A percentile compares a stretch with the other conserved stretches of the same genome.
Evolutionary conservation across 1,140 invertebrate species (phyloP).

Genomic region (Drosophila jambulina): DNA sequence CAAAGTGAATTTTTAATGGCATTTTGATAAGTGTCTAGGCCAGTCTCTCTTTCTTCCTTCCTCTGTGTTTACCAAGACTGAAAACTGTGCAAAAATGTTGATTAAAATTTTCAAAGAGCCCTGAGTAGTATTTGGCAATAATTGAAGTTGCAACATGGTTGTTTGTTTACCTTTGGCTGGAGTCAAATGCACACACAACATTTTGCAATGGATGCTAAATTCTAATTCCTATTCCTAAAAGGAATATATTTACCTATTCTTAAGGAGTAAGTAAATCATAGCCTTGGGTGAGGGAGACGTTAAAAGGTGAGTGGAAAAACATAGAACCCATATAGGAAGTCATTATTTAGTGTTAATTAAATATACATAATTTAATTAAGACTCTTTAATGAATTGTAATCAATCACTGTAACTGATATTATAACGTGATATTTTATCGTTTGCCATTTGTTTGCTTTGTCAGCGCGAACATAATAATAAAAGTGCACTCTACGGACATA

Average conservation of each 20-base stretch:
- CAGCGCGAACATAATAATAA: slow-evolving; percentile 3
- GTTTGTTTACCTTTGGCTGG: slow-evolving; percentile 15
- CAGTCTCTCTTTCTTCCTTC: slow-evolving; percentile 10
- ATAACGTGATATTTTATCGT: neutral
- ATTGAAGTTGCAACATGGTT: slow-evolving; percentile 18
- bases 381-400: neutral
- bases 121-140: neutral
- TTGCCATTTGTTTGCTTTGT: neutral
- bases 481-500: slow-evolving; percentile 6
- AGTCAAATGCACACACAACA: slow-evolving; percentile 1
- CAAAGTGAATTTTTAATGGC: slow-evolving; percentile 78
- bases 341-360: too few relatives aligned
- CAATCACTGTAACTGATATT: neutral
- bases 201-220: slow-evolving; percentile 8
- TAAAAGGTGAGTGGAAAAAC: neutral
- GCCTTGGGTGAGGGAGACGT: neutral
- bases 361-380: too few relatives aligned
- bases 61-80: slow-evolving; percentile 17
- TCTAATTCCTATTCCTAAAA: neutral
- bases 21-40: slow-evolving; percentile 70
- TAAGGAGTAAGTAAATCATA: neutral
- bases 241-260: neutral
- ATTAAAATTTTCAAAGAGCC: slow-evolving; percentile 27
- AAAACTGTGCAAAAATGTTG: slow-evolving; percentile 22
- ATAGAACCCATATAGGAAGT: too few relatives aligned